Conservation (phyloP, 2,113 vertebrate species). For the Labeo catla region DNA sequence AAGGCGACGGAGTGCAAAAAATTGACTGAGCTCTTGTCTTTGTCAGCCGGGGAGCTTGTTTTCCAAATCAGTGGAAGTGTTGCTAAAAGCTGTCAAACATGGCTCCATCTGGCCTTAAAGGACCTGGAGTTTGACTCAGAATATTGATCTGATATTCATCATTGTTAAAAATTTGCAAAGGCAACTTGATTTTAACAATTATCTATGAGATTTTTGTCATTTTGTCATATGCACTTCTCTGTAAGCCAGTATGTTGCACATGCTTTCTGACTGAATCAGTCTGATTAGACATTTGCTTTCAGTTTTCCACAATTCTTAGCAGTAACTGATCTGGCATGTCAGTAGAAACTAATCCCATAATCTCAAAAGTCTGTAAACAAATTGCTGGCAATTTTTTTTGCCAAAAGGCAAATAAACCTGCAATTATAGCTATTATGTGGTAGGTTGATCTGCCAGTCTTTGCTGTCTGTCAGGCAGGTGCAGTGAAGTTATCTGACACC, state of each 20-base stretch:
- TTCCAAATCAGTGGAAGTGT: background rate
- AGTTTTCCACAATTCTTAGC: background rate
- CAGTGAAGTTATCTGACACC: background rate
- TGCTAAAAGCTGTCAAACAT: background rate
- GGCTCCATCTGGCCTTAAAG: background rate
- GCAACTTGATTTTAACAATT: background rate
- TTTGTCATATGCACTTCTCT: background rate
- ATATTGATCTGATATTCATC: background rate
- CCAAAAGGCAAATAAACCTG: background rate
- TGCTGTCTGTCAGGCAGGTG: background rate
- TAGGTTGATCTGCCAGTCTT: background rate
- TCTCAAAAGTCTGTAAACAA: background rate
- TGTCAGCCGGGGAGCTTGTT: background rate
- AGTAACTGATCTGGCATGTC: background rate
- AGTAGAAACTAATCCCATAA: background rate
- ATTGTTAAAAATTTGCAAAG: background rate
- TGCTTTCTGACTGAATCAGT: background rate
- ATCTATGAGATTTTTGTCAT: background rate
- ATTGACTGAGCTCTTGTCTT: conserved; percentile 20
- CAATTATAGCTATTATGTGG: conserved; percentile 22
- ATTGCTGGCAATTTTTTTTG: background rate
- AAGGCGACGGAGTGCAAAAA: conserved; percentile 11
- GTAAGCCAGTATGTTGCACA: no score
- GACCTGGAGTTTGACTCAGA: background rate
- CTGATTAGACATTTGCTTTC: background rate